Evolutionary conservation across 2,113 vertebrate genomes (phyloP), one percentile per base, ranked within the genome.

Genomic region (Tachycineta bicolor): DNA sequence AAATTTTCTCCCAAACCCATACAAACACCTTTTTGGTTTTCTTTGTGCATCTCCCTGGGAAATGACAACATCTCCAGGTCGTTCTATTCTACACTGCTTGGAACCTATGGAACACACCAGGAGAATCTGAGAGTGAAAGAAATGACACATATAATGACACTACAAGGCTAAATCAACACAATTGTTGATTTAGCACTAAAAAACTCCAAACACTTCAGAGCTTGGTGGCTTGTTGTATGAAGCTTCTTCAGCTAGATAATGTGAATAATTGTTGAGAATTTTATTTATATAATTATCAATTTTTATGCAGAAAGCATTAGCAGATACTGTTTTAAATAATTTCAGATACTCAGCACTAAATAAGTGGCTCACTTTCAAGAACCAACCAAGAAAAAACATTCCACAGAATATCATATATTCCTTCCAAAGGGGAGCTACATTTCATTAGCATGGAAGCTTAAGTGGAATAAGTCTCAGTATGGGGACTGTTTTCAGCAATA

Each of bases 301-400:
- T 93, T 81, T 95, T 83, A 75, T 81, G 76, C 73, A 92, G 68
- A 67, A 81, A 87, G 68, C 56, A 65, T 75, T 77, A 70, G 56
- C 44, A 90, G 59, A 77, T 31, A 50, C 7, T 39, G 28, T 73
- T 96, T 82, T 12, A 95, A 94, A 83, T 90, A 6, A 96, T 92
- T 93, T 83, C 83, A 81, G 56, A 78, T 53, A 93, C 76, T 93
- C 94, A 71, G 79, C 64, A 83, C 85, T 83, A 94, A 96, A 39
- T 86, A 96, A 93, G 93, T 84, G 86, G 71, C 44, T 89, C 78
- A 26, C 41, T 86, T 89, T 83, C 73, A 86, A 81, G 64, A 64
- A 88, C n/a, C 37, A 86, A 67, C 39, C 47, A 78, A 81, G 69
- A 87, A 84, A 70, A 95, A 93, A 64, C 59, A 90, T 58, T 73